Base-by-base conservation (phyloP, 2,888 invertebrate genomes). In the Nebria salina region DNA sequence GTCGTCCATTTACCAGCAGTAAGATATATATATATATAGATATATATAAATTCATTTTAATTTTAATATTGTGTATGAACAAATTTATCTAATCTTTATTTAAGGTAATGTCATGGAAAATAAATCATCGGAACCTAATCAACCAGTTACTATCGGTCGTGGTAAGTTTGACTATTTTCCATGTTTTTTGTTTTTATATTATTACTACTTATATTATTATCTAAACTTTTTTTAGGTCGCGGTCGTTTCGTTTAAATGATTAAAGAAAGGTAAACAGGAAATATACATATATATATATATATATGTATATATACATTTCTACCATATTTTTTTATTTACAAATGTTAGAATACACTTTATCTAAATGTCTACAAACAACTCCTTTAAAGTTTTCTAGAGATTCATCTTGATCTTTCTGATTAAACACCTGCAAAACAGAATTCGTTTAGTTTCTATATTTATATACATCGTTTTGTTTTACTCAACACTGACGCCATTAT, bases 401-500 rank as follows among this genome's bases (percentile, higher is more conserved):
- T 68, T 85, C 86, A 83, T 90, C 88, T 87, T 90, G 90, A 68
- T 90, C 85, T 80, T 87, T 83, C 83, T 89, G 88, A 86, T 89
- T 83, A 84, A 89, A 90, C 84, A 86, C 85, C 89, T 89, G 84
- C 70, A 75, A 75, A 54, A 75, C 34, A 34, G 8, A 43, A 25
- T 15, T 3, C 20, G 2, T 5, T 34, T 70, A 65, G 9, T 68
- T 20, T 75, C 13, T 41, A 25, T 9, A 78, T 34, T 20, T 15
- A 8, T 11, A 65, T 75, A 13, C n/a, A 68, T 74, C 74, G 25
- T 25, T 72, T 72, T 54, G 34, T 66, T 66, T 76, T 34, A 34
- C 2, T 1, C 1, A 34, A 34, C 34, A 85, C 89, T 88, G 88
- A 92, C 92, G 84, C 88, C 88, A 83, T 91, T 87, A 65, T 91